These are phyloP conservation scores for Acanthurus tractus DNA, from an alignment of 2,797 vertebrate genomes.

Conservation along the genomic window DNA sequence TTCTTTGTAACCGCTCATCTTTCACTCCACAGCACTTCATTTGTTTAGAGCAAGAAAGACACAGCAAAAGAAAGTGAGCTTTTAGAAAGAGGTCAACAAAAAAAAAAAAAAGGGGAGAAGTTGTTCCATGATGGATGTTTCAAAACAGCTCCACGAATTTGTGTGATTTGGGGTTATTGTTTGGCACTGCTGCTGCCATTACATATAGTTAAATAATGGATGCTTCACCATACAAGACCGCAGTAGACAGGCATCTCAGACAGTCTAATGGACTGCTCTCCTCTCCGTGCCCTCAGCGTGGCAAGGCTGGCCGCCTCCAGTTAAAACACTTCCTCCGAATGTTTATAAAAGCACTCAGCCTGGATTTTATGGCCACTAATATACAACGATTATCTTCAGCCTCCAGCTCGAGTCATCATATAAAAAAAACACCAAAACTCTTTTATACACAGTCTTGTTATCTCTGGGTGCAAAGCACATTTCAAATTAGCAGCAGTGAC, in stretches of 20 bases:
- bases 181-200: conserved; percentile 31
- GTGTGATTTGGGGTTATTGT: conserved; percentile 9
- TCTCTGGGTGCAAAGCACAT: conserved; percentile 48
- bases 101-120: conserved; percentile 4
- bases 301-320: conserved; percentile 68
- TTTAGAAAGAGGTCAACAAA: background rate
- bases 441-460: conserved; percentile 54
- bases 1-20: conserved; percentile 5
- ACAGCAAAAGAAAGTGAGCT: conserved; percentile 1
- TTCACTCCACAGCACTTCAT: conserved; percentile 20
- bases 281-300: conserved; percentile 61
- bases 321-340: conserved; percentile 81
- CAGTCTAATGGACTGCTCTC: conserved; percentile 66
- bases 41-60: conserved; percentile 15
- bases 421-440: conserved; percentile 44
- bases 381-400: conserved; percentile 71
- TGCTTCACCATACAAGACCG: conserved; percentile 28
- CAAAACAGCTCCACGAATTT: background rate
- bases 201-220: conserved; percentile 61
- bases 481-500: conserved; percentile 59
- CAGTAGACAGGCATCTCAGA: conserved; percentile 46
- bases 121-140: conserved; percentile 10
- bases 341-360: conserved; percentile 81
- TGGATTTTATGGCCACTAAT: conserved; percentile 76
- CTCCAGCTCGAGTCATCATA: conserved; percentile 63